These are phyloP conservation scores for Phaenicophaeus curvirostris DNA, from an alignment of 2,797 vertebrate species.

Conservation along the genomic window DNA sequence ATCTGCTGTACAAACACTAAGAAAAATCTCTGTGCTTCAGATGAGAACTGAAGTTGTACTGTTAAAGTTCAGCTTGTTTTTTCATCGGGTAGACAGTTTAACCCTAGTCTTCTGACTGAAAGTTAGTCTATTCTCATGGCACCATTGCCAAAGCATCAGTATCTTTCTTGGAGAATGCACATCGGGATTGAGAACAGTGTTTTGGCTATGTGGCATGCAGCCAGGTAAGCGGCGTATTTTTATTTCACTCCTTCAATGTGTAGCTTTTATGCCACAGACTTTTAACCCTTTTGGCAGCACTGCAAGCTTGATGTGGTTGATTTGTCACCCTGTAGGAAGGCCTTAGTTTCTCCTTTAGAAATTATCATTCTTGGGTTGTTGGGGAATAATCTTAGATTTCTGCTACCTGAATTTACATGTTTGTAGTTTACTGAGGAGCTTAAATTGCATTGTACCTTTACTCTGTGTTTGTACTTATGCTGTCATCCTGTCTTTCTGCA, in stretches of 20 bases:
- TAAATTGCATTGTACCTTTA: not conserved
- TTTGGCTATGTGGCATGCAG: rapidly evolving
- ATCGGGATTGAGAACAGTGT: not conserved
- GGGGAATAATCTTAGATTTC: not conserved
- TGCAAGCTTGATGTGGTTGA: not conserved
- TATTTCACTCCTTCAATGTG: rapidly evolving
- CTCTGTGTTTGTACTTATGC: not conserved
- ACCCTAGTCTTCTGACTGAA: not conserved
- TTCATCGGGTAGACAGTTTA: not conserved
- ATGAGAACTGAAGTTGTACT: not conserved
- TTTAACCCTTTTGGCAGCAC: not conserved
- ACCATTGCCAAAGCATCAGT: not conserved
- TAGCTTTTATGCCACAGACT: not conserved
- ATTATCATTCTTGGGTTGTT: not conserved
- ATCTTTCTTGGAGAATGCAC: rapidly evolving
- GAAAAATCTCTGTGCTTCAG: not conserved
- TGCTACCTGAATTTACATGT: not conserved
- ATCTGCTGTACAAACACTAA: not conserved
- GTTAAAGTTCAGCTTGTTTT: not conserved
- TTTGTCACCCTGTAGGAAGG: not conserved
- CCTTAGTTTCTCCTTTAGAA: not conserved
- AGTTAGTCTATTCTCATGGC: rapidly evolving
- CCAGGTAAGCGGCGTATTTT: not conserved
- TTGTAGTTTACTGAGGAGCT: not conserved
- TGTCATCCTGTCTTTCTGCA: not conserved